Evolutionary conservation across 2,888 invertebrate species (phyloP), one percentile per base, ranked within the genome.

Genomic region (Trichopria drosophilae): DNA sequence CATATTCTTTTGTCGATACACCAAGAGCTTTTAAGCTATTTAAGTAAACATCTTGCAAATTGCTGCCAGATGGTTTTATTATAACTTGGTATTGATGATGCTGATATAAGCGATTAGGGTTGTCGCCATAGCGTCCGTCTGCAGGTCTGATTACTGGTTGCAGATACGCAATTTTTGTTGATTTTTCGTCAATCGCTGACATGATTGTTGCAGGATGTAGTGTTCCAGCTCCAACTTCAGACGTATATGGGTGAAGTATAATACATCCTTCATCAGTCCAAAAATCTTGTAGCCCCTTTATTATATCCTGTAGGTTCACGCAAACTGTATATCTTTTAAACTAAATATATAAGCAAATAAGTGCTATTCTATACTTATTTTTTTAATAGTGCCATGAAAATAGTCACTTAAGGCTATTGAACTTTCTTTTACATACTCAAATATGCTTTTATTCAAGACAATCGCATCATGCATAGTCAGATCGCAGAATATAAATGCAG

Each of bases 81-180:
- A 48, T 48, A 42, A 48, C 48, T 48, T 48, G 48, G 36, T 24
- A 48, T 48, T 48, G 48, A 42, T 48, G 26, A 48, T 48, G 26
- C 20, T 48, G 48, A 23, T 48, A 26, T 42, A 48, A 24, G 3
- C 48, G 22, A 26, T 48, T 48, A 48, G 48, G 48, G 28, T 48
- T 32, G 18, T 34, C 34, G 22, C 40, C 22, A 40, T 48, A 48
- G 22, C 48, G 19, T 10, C 48, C 32, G 35, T 48, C 48, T 31
- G 31, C 18, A 18, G 48, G 48, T 26, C 48, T 48, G 18, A 26
- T 39, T 47, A 29, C 26, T 29, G 47, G 47, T 22, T 48, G 48
- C 41, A 48, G 22, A 31, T 48, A 48, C 18, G 48, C 48, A 23
- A 48, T 23, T 22, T 29, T 31, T 29, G 29, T 29, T 20, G 47